A percentile compares a stretch with the other conserved stretches of the same genome.
Evolutionary conservation across 2,888 invertebrate genomes (phyloP).

Genomic region (Chydorus sphaericus): DNA sequence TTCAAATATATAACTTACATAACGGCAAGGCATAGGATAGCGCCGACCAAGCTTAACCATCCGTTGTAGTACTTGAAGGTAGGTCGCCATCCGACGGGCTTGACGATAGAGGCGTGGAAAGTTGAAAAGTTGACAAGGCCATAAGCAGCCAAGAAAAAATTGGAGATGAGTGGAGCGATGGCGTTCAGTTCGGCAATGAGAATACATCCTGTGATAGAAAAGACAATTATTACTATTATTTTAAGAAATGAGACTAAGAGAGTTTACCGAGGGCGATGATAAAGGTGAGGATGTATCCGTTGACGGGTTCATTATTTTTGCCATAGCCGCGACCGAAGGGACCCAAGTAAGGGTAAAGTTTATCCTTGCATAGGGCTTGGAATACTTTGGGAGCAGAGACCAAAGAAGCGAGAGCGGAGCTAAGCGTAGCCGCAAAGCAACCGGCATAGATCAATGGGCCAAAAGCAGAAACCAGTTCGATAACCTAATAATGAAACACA

Average conservation of each 20-base stretch:
- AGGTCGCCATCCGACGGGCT: slow-evolving; percentile 29
- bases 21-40: slow-evolving; percentile 65
- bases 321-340: slow-evolving; percentile 65
- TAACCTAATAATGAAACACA: slow-evolving; percentile 40
- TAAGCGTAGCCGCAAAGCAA: slow-evolving; percentile 91
- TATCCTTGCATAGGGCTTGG: slow-evolving; percentile 82
- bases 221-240: too few species aligned
- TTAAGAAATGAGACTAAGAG: too few species aligned
- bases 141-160: slow-evolving; percentile 38
- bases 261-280: slow-evolving; percentile 66
- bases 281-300: slow-evolving; percentile 86
- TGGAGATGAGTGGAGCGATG: slow-evolving; percentile 37
- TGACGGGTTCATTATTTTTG: slow-evolving; percentile 44
- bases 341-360: slow-evolving; percentile 83
- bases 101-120: slow-evolving; percentile 37
- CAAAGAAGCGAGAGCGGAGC: slow-evolving; percentile 86
- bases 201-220: too few species aligned
- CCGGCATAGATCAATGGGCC: slow-evolving; percentile 92
- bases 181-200: slow-evolving; percentile 50
- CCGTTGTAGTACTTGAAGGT: slow-evolving; percentile 68
- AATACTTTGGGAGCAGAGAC: slow-evolving; percentile 92
- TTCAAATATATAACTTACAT: too few species aligned
- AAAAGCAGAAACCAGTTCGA: slow-evolving; percentile 64
- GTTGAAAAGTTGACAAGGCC: slow-evolving; percentile 38
- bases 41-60: slow-evolving; percentile 74